Conservation (phyloP, 2,888 invertebrate genomes). For the Spilosoma lubricipeda region DNA sequence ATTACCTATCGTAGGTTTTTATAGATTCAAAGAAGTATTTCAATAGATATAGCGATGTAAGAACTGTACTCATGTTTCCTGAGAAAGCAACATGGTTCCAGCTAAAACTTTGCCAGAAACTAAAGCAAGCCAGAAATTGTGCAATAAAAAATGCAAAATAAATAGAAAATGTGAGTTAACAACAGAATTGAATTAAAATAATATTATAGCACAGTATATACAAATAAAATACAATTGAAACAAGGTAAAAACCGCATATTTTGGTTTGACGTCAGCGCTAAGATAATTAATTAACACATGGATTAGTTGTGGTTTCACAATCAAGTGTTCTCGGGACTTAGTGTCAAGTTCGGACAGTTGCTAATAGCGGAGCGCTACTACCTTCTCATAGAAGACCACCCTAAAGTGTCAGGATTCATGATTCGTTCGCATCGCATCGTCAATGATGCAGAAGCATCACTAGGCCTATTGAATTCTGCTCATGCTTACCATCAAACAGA, state of each 20-base stretch:
- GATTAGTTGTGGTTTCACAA: not conserved
- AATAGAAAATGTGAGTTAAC: not conserved
- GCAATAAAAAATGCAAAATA: too few species aligned
- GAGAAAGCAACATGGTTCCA: too few species aligned
- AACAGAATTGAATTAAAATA: not conserved
- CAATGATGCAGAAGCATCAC: too few species aligned
- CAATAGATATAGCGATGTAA: not conserved
- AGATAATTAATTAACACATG: not conserved
- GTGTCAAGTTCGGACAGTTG: not conserved
- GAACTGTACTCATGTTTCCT: not conserved
- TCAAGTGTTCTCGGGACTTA: not conserved
- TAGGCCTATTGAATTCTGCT: too few species aligned
- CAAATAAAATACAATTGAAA: not conserved
- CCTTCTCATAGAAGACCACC: too few species aligned
- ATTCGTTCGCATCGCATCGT: too few species aligned
- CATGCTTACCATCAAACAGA: too few species aligned
- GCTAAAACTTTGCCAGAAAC: not conserved
- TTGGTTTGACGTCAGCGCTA: not conserved
- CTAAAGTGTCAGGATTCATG: too few species aligned
- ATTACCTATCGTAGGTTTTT: not conserved
- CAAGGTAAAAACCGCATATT: not conserved
- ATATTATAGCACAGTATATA: not conserved
- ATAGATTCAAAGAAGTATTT: not conserved
- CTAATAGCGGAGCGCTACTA: too few species aligned
- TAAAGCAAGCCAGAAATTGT: not conserved